These are phyloP conservation scores for Poecilia latipinna DNA, from an alignment of 2,113 vertebrate genomes.

Conservation along the genomic window DNA sequence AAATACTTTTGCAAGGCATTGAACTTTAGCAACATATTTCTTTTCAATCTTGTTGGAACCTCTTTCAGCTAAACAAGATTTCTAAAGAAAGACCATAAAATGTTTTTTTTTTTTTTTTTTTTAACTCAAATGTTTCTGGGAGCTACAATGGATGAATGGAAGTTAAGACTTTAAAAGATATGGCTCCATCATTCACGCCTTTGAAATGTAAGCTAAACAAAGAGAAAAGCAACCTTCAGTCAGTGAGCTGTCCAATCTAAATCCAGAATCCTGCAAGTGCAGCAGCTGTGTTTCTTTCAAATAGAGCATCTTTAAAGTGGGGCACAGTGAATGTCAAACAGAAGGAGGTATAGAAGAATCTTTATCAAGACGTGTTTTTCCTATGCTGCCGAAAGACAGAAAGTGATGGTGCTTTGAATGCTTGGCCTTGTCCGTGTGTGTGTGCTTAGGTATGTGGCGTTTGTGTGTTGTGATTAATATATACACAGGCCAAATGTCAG, in stretches of 20 bases:
- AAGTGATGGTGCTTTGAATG: neutral
- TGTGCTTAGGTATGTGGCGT: neutral
- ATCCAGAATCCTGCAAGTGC: constrained; percentile 1
- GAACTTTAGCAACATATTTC: neutral
- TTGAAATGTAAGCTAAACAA: neutral
- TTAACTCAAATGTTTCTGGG: too few species aligned
- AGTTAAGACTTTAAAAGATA: neutral
- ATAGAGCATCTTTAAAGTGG: constrained; percentile 11
- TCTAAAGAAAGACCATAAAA: neutral
- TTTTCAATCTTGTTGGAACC: neutral
- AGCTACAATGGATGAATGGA: too few species aligned
- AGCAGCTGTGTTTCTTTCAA: constrained; percentile 20
- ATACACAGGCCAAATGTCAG: constrained; percentile 25
- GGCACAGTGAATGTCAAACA: neutral
- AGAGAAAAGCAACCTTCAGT: neutral
- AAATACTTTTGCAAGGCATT: too few species aligned
- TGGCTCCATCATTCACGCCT: neutral
- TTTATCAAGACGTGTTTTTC: neutral
- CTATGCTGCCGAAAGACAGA: neutral
- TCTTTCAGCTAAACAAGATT: neutral
- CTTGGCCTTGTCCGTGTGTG: neutral
- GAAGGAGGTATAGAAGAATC: constrained; percentile 1
- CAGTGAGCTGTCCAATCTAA: neutral
- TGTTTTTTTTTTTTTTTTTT: neutral
- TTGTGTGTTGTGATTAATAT: constrained; percentile 29